Conservation (phyloP, 2,797 vertebrate species). For the Myiotriccus ornatus region DNA sequence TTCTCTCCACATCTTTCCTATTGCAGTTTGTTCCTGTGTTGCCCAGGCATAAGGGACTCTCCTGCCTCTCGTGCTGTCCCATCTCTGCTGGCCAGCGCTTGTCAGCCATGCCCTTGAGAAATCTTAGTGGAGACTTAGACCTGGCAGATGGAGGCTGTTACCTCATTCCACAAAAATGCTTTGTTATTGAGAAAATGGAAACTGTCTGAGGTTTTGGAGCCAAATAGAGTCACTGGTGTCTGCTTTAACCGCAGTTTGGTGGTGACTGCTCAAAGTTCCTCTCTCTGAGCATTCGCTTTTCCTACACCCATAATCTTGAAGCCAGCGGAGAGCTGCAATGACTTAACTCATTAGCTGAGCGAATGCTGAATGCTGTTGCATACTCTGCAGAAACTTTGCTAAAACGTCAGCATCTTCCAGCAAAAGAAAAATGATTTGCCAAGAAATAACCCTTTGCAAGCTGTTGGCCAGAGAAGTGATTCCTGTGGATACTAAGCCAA, state of each 20-base stretch:
- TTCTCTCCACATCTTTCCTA: neutral
- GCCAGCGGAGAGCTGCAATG: neutral
- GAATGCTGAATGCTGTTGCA: neutral
- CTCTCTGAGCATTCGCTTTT: conserved; percentile 24
- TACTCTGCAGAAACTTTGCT: conserved; percentile 10
- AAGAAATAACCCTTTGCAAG: conserved; percentile 29
- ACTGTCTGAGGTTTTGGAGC: conserved; percentile 79
- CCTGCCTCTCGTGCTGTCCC: neutral
- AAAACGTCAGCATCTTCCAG: conserved; percentile 28
- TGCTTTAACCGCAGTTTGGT: conserved; percentile 63
- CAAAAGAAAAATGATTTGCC: neutral
- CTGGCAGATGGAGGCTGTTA: conserved; percentile 86
- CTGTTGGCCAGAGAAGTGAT: neutral
- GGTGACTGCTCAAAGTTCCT: conserved; percentile 48
- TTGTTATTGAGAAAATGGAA: conserved; percentile 83
- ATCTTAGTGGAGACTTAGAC: conserved; percentile 42
- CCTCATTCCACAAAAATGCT: conserved; percentile 89
- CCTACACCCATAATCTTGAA: conserved; percentile 43
- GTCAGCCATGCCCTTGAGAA: conserved; percentile 35
- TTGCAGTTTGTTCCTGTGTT: neutral
- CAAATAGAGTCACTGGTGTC: conserved; percentile 69
- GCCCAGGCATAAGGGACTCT: neutral
- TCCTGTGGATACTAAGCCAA: neutral
- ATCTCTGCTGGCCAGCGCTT: neutral
- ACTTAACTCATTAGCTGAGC: conserved; percentile 39